Conservation (phyloP, 2,113 vertebrate genomes). For the Edolisoma coerulescens region DNA sequence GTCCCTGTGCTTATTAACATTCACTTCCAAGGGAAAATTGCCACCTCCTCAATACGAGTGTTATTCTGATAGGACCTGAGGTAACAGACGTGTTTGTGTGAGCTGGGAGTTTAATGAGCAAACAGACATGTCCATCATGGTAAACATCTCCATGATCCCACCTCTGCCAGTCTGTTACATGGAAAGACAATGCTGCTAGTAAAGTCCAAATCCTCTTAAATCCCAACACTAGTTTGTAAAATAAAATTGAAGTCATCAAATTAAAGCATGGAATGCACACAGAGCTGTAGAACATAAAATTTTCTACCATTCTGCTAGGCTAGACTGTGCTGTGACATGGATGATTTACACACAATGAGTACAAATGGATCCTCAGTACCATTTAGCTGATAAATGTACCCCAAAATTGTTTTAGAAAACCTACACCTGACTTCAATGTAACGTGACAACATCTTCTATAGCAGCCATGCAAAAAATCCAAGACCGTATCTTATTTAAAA, state of each 20-base stretch:
- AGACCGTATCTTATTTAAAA: background rate
- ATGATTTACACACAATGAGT: background rate
- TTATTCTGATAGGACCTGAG: background rate
- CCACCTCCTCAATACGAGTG: background rate
- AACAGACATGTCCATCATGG: background rate
- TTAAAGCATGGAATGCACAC: background rate
- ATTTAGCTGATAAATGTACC: background rate
- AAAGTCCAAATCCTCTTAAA: conserved; percentile 67
- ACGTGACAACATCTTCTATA: background rate
- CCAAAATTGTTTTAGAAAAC: background rate
- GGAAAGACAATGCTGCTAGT: conserved; percentile 49
- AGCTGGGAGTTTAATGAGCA: background rate
- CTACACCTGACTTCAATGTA: background rate
- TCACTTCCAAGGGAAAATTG: background rate
- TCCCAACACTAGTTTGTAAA: conserved; percentile 20
- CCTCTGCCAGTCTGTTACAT: conserved; percentile 23
- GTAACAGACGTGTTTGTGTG: background rate
- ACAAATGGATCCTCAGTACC: background rate
- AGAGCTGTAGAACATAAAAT: background rate
- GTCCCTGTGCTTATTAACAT: background rate
- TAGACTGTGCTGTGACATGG: background rate
- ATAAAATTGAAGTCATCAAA: conserved; percentile 39
- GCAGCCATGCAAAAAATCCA: background rate
- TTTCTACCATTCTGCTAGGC: background rate
- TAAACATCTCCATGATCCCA: background rate